phyloP scores from a whole-genome alignment of 1,140 invertebrate species.

The Anoplolepis gracilipes region DNA sequence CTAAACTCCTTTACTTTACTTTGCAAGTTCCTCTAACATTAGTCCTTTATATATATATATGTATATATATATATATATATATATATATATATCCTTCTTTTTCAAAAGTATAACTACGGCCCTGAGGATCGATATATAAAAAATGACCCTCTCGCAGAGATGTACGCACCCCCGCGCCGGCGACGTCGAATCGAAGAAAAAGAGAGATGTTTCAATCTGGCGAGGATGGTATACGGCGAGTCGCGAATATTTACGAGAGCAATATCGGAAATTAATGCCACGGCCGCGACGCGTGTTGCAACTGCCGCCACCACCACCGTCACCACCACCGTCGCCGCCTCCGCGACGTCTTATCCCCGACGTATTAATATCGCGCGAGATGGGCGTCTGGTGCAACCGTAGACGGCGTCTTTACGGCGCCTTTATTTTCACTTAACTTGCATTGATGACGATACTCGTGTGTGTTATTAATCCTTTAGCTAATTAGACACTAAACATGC shows the following conservation, averaged over 20 bases:
- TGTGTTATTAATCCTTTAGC: constrained; percentile 4
- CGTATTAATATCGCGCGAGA: constrained; percentile 56
- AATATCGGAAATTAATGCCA: constrained; percentile 75
- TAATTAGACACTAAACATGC: not conserved
- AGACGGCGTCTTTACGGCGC: constrained; percentile 46
- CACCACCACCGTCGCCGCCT: constrained; percentile 29
- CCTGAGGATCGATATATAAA: constrained; percentile 36
- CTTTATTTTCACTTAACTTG: constrained; percentile 29
- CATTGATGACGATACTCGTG: not conserved
- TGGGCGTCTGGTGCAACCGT: constrained; percentile 32
- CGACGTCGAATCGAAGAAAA: constrained; percentile 23
- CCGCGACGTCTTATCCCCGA: constrained; percentile 25
- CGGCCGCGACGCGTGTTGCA: constrained; percentile 40
- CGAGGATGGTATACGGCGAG: constrained; percentile 32
- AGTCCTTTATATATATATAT: too few species aligned
- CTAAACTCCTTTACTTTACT: not conserved
- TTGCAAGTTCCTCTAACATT: not conserved
- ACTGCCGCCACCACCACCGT: constrained; percentile 44
- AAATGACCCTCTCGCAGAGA: not conserved
- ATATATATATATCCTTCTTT: not conserved
- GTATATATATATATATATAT: too few species aligned
- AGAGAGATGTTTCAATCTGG: constrained; percentile 60
- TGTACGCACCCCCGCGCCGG: not conserved
- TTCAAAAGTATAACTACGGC: not conserved
- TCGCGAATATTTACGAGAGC: constrained; percentile 74